Base-by-base conservation (phyloP, 2,888 invertebrate genomes). In the Ellobium chinense region DNA sequence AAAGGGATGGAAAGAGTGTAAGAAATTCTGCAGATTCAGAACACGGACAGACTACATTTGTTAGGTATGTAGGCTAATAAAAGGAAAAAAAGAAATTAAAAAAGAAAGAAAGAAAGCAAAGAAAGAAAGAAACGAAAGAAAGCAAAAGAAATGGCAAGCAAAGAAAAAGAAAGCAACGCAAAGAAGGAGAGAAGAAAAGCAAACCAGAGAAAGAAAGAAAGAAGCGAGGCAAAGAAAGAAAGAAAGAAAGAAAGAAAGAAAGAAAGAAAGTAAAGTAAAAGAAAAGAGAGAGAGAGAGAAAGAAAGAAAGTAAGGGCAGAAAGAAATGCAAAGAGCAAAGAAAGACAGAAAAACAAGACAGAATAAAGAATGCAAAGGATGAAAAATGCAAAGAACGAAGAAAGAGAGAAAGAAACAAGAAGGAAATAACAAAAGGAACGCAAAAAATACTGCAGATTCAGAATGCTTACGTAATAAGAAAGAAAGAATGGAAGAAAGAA, bases 131-230 rank as follows among this genome's bases (percentile, higher is more conserved):
- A 31, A 34, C 24, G 27, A 34, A 31, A 31, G 65, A 65, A 27
- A 31, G 31, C 24, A 34, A 65, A 7, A 29, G 34, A 27, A 24
- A 69, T 14, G 27, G 34, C 18, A 4, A n/a, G 24, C 21, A 34
- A 68, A 39, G 39, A 37, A 21, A 34, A 37, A 46, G 46, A 46
- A 46, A 46, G 46, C 7, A 46, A 46, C 9, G 18, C 9, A 46
- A 46, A 46, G 46, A 68, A 27, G n/a, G n/a, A 68, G 68, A 68
- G 37, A 34, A 37, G 37, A 34, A 68, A 37, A 34, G 34, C 31
- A 34, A 68, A 37, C n/a, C 27, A 68, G 68, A 68, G 34, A 34
- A 68, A 66, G 66, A 66, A 66, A 46, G 46, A 46, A 18, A 46
- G 18, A 46, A 46, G 46, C 7, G 46, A 46, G 18, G 18, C 9